Base-by-base conservation (phyloP, 2,113 vertebrate genomes). In the Periophthalmodon schlosseri region DNA sequence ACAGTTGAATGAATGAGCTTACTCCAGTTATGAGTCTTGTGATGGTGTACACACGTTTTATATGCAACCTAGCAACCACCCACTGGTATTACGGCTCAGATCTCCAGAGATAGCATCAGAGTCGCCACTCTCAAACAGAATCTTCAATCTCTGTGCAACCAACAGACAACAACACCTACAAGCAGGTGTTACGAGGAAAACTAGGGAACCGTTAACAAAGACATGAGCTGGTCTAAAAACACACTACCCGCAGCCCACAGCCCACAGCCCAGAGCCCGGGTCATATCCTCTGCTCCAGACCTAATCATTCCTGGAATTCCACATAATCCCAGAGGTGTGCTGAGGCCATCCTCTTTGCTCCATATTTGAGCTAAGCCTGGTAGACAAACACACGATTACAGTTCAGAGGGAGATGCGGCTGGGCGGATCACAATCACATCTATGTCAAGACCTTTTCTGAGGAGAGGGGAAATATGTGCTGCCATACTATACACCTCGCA, bases 381-480 rank as follows among this genome's bases (percentile, higher is more conserved):
- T 71, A 72, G 18, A 63, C 61, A 75, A 75, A 80, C 39, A 82
- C 58, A 33, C 14, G 2, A 61, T 72, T 79, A 72, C 1, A 54
- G 63, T 39, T 21, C 18, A 79, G 66, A 57, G 12, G 36, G 14
- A 74, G 50, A 80, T 18, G 56, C 47, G 61, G 72, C 73, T 68
- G 66, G 36, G 73, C 50, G 46, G 65, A 75, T 69, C n/a, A 65
- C 23, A 33, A 63, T 18, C 24, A 63, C 28, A 34, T 63, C 60
- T 63, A 9, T 63, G 60, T 34, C 60, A 34, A 34, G 28, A 34
- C 28, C 13, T 14, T 9, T 63, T 34, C 14, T 20, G 14, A 18
- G 58, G 4, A 61, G 4, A 52, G 18, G 49, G 49, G 14, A 47
- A 9, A 12, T 13, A 14, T 12, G 14, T 13, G 46, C 1, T 47